These are phyloP conservation scores for Akabosia matsudoensis DNA, from an alignment of 1,140 invertebrate species.

Conservation along the genomic window DNA sequence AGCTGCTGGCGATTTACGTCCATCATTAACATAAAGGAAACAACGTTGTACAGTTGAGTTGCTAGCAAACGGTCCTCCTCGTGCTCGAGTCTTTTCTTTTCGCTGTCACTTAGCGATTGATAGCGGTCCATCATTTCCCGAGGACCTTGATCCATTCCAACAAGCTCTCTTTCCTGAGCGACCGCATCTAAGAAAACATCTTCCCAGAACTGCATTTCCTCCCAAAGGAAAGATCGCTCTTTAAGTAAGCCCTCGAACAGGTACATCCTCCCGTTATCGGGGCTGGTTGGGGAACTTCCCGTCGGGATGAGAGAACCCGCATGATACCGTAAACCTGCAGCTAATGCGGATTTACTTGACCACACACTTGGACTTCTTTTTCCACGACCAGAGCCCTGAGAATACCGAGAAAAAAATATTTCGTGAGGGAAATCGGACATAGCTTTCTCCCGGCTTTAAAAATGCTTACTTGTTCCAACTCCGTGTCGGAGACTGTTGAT, in stretches of 20 bases:
- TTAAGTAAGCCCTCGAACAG: conserved; percentile 78
- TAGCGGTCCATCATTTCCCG: conserved; percentile 99
- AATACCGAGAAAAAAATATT: no score
- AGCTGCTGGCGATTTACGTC: conserved; percentile 81
- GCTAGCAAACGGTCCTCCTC: conserved; percentile 96
- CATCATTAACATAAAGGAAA: conserved; percentile 93
- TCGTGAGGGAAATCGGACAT: no score
- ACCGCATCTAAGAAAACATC: conserved; percentile 98
- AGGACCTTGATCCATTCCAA: conserved; percentile 99
- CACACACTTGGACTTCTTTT: conserved; percentile 83
- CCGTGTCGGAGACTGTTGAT: conserved; percentile 88
- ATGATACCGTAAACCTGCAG: conserved; percentile 81
- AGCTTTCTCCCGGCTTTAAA: background rate
- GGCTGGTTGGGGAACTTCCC: conserved; percentile 72
- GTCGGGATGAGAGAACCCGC: conserved; percentile 82
- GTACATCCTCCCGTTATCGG: conserved; percentile 81
- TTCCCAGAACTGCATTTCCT: conserved; percentile 99
- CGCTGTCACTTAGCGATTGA: conserved; percentile 86
- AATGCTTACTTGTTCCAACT: conserved; percentile 64
- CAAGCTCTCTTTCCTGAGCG: conserved; percentile 96
- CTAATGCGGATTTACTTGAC: conserved; percentile 87
- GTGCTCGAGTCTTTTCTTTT: conserved; percentile 92
- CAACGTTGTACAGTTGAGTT: conserved; percentile 93
- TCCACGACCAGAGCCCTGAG: conserved; percentile 63
- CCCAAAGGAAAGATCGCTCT: conserved; percentile 86